Conservation (phyloP, 2,888 invertebrate genomes). For the Cantharis nigra region DNA sequence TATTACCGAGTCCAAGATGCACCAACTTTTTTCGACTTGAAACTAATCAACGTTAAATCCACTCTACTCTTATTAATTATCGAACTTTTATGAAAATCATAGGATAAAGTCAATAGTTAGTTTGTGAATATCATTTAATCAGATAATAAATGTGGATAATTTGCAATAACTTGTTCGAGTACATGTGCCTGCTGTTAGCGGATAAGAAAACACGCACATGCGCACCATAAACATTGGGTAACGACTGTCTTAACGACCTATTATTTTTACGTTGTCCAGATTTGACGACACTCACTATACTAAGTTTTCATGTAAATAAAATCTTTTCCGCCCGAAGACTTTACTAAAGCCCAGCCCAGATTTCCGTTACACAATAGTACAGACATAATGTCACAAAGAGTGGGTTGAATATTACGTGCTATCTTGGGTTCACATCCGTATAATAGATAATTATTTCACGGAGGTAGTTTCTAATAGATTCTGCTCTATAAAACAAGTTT, state of each 20-base stretch:
- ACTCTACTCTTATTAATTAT: neutral
- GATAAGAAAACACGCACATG: conserved; percentile 38
- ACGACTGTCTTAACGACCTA: conserved; percentile 36
- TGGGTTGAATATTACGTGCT: conserved; percentile 35
- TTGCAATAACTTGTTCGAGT: conserved; percentile 32
- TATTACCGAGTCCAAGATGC: conserved; percentile 16
- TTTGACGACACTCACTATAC: conserved; percentile 34
- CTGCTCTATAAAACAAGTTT: neutral
- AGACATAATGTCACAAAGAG: conserved; percentile 30
- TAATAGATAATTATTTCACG: conserved; percentile 30
- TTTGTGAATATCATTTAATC: conserved; percentile 35
- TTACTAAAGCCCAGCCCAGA: conserved; percentile 27
- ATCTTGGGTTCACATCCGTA: conserved; percentile 36
- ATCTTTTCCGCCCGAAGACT: conserved; percentile 21
- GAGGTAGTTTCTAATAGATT: conserved; percentile 4
- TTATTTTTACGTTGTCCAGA: conserved; percentile 32
- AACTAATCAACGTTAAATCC: neutral
- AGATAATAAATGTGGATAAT: conserved; percentile 34
- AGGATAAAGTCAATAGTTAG: neutral
- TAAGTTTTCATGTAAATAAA: conserved; percentile 30
- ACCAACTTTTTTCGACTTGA: conserved; percentile 8
- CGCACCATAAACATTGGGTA: conserved; percentile 37
- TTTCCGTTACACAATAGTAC: conserved; percentile 37
- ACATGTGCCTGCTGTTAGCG: conserved; percentile 38
- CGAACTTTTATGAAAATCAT: neutral